phyloP scores from a whole-genome alignment of 2,888 invertebrate species.

The Rotaria macrura region DNA sequence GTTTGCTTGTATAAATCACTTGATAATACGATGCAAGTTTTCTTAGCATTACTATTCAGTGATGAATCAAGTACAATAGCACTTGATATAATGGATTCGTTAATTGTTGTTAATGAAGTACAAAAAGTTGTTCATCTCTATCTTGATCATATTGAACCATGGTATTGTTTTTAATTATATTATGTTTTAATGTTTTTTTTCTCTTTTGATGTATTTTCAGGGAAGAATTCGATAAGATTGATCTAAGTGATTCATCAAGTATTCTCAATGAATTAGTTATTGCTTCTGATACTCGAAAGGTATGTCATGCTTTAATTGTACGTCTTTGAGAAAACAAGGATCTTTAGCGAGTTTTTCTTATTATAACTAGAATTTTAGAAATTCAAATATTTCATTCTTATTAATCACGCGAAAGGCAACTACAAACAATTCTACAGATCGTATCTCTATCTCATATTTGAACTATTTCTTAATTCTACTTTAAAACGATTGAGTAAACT shows the following conservation, averaged over 20 bases:
- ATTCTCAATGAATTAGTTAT: background rate
- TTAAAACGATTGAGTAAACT: too few species aligned
- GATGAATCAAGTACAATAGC: slow-evolving; percentile 6
- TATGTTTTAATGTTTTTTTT: too few species aligned
- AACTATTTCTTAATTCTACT: too few species aligned
- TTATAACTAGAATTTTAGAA: too few species aligned
- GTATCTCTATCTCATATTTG: too few species aligned
- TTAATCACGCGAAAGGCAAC: too few species aligned
- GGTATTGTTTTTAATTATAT: too few species aligned
- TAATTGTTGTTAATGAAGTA: slow-evolving; percentile 16
- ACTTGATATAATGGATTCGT: slow-evolving; percentile 17
- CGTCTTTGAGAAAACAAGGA: too few species aligned
- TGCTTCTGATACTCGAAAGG: background rate
- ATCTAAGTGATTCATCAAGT: background rate
- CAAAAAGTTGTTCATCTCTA: slow-evolving; percentile 9
- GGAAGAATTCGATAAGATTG: slow-evolving; percentile 16
- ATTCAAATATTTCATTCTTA: too few species aligned
- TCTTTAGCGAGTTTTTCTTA: too few species aligned
- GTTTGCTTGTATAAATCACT: slow-evolving; percentile 9
- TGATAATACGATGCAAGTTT: background rate
- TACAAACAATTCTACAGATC: too few species aligned
- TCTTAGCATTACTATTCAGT: slow-evolving; percentile 6
- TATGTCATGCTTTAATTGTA: background rate
- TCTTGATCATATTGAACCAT: slow-evolving; percentile 19
- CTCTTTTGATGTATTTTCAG: too few species aligned